Conservation (phyloP, 2,113 vertebrate genomes). For the Ellobius talpinus region DNA sequence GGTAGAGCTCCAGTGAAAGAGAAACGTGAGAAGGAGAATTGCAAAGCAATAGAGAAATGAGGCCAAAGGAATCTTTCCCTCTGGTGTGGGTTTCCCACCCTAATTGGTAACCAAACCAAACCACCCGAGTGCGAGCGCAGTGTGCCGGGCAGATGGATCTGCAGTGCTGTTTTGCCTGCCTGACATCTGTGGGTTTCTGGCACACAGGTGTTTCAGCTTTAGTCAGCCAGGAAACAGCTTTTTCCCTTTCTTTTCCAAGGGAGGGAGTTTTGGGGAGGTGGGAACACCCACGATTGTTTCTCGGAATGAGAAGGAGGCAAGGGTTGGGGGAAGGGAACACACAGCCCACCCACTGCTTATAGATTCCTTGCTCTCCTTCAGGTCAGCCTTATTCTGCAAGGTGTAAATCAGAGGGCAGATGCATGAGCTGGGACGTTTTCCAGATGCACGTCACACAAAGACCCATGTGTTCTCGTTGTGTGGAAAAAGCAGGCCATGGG, state of each 20-base stretch:
- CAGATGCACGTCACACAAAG: conserved; percentile 82
- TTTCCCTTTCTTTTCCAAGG: conserved; percentile 69
- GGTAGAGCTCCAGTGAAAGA: neutral
- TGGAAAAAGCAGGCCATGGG: conserved; percentile 65
- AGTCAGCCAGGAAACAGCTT: conserved; percentile 83
- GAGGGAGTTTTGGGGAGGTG: conserved; percentile 84
- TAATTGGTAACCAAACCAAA: conserved; percentile 75
- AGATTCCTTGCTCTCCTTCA: conserved; percentile 75
- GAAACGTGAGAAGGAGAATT: conserved; percentile 75
- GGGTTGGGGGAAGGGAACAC: conserved; percentile 78
- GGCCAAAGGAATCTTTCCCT: conserved; percentile 65
- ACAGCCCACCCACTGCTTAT: conserved; percentile 85
- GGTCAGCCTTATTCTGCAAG: conserved; percentile 83
- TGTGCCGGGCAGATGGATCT: conserved; percentile 78
- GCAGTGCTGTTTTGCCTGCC: conserved; percentile 76
- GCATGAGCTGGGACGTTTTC: conserved; percentile 86
- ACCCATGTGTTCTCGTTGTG: conserved; percentile 80
- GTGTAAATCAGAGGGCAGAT: conserved; percentile 84
- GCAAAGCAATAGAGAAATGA: conserved; percentile 66
- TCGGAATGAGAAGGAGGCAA: conserved; percentile 85
- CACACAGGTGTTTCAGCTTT: conserved; percentile 88
- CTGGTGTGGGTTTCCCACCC: conserved; percentile 69
- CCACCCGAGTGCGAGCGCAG: conserved; percentile 52
- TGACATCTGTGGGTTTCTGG: conserved; percentile 84
- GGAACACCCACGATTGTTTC: conserved; percentile 89